Percentiles rank a stretch among this genome's conserved stretches.
phyloP scores from a whole-genome alignment of 2,113 vertebrate genomes.

The Mesoclemmys tuberculata region DNA sequence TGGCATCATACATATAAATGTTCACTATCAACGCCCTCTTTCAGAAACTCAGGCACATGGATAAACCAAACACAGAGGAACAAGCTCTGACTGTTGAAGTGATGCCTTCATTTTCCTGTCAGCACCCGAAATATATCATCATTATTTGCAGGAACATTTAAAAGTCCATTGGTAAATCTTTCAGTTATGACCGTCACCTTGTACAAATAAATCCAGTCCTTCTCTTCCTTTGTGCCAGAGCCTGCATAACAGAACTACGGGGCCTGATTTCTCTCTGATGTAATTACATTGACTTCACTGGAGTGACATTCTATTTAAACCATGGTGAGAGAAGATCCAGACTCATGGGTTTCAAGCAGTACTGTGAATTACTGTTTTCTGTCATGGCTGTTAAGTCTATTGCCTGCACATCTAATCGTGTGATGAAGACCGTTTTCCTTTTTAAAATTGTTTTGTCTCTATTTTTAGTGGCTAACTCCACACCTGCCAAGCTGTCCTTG shows the following conservation, averaged over 20 bases:
- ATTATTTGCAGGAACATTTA: not conserved
- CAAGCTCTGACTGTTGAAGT: not conserved
- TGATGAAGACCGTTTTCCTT: not conserved
- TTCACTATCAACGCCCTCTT: rapidly evolving
- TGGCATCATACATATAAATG: not conserved
- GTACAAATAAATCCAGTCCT: not conserved
- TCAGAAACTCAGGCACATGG: not conserved
- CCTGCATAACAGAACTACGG: not conserved
- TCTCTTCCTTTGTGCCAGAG: not conserved
- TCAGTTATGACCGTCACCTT: not conserved
- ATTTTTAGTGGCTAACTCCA: constrained; percentile 15
- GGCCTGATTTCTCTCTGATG: not conserved
- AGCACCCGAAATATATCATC: not conserved
- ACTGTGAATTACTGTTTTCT: not conserved
- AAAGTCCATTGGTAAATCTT: not conserved
- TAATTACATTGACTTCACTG: not conserved
- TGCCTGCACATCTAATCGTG: not conserved
- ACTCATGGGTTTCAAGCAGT: not conserved
- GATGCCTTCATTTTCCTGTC: not conserved
- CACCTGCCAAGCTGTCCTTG: not conserved
- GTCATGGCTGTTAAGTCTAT: not conserved
- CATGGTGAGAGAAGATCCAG: not conserved
- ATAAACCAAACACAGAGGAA: not conserved
- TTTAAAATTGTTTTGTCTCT: not conserved
- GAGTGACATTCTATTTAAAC: not conserved